Evolutionary conservation across 2,888 invertebrate genomes (phyloP).

Genomic region (Apodemia hepburni): DNA sequence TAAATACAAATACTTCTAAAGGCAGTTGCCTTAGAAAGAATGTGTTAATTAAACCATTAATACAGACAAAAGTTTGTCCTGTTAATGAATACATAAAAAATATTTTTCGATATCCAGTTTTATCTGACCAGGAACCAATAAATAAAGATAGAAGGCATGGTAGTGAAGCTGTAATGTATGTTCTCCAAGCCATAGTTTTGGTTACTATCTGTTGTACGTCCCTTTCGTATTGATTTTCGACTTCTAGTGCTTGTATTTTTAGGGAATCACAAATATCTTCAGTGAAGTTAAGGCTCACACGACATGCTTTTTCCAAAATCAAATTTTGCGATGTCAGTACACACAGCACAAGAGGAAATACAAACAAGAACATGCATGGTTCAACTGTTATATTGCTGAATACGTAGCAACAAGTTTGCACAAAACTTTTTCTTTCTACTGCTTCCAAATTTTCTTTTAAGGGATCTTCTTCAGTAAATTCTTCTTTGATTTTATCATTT

Average conservation of each 20-base stretch:
- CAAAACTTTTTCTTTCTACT: conserved; percentile 37
- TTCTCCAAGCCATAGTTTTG: conserved; percentile 76
- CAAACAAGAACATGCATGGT: conserved; percentile 82
- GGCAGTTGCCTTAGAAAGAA: conserved; percentile 8
- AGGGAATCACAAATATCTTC: conserved; percentile 86
- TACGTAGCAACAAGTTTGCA: conserved; percentile 68
- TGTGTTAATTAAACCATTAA: conserved; percentile 5
- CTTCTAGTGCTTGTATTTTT: conserved; percentile 83
- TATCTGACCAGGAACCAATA: conserved; percentile 82
- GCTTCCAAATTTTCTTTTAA: not conserved
- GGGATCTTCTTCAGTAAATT: conserved; percentile 1
- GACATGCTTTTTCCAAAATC: conserved; percentile 91
- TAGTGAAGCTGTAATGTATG: conserved; percentile 65
- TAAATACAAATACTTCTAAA: conserved; percentile 13
- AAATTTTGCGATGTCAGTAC: conserved; percentile 90
- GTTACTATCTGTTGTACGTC: conserved; percentile 80
- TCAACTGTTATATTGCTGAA: conserved; percentile 83
- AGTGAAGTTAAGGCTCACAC: conserved; percentile 86
- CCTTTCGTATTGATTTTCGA: conserved; percentile 82
- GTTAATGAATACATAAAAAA: conserved; percentile 8
- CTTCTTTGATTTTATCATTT: not conserved
- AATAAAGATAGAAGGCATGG: conserved; percentile 50
- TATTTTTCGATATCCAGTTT: conserved; percentile 51
- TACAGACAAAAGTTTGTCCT: conserved; percentile 14
- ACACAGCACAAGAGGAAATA: conserved; percentile 82